phyloP scores from a whole-genome alignment of 2,113 vertebrate species.

The Donacobius atricapilla region DNA sequence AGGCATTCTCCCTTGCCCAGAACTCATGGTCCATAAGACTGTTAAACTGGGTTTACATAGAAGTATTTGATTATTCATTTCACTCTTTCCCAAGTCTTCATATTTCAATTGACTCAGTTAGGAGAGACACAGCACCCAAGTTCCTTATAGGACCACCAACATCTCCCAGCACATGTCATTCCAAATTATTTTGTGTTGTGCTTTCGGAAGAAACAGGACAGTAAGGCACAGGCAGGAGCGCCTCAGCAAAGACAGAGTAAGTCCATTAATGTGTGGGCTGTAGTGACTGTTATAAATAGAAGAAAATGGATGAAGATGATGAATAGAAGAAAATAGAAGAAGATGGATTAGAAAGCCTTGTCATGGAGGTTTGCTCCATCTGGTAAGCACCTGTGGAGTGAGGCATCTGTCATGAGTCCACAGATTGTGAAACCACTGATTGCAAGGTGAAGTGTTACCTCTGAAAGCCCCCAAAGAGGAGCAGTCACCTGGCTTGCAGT shows the following conservation, averaged over 20 bases:
- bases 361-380: neutral
- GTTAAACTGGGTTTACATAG: neutral
- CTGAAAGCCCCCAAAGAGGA: neutral
- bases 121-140: neutral
- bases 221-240: neutral
- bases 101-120: neutral
- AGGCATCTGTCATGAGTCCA: accelerated
- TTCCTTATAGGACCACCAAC: neutral
- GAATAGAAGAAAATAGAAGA: neutral
- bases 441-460: neutral
- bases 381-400: neutral
- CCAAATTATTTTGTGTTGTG: neutral
- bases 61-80: neutral
- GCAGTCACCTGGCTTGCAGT: neutral
- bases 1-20: neutral
- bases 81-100: neutral
- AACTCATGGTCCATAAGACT: neutral
- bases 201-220: neutral
- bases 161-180: neutral
- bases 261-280: neutral
- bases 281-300: neutral
- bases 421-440: neutral
- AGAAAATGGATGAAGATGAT: neutral
- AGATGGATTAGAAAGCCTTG: neutral
- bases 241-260: neutral